Percentiles rank a stretch among this genome's conserved stretches.
phyloP scores from a whole-genome alignment of 2,888 invertebrate species.

The Lacanobia wlatinum region DNA sequence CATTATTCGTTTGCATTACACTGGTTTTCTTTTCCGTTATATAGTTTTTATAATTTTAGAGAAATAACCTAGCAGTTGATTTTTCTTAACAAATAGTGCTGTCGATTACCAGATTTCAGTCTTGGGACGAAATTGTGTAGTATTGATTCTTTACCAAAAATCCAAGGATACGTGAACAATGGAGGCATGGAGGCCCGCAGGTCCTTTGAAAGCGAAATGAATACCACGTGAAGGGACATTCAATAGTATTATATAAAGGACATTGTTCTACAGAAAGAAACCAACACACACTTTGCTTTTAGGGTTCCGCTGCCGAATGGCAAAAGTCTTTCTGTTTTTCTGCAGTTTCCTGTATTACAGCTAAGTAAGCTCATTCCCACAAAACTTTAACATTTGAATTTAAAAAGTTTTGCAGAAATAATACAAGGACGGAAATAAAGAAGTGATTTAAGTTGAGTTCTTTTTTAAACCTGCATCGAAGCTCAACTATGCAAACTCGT shows the following conservation, averaged over 20 bases:
- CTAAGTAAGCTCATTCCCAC: conserved; percentile 14
- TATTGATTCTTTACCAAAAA: conserved; percentile 64
- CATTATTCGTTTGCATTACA: not conserved
- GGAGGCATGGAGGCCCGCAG: conserved; percentile 41
- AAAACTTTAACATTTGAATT: conserved; percentile 31
- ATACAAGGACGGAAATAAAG: not conserved
- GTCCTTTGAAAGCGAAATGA: conserved; percentile 69
- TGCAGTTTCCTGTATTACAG: conserved; percentile 27
- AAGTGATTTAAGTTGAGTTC: not conserved
- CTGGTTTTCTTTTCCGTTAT: too few species aligned
- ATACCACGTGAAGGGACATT: conserved; percentile 58
- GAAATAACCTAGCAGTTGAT: not conserved
- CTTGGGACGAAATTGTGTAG: conserved; percentile 14
- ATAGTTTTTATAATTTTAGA: too few species aligned
- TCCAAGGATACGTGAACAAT: conserved; percentile 73
- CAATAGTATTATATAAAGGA: conserved; percentile 69
- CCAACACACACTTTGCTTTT: conserved; percentile 59
- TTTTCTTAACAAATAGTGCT: not conserved
- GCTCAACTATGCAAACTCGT: not conserved
- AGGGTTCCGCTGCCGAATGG: conserved; percentile 26
- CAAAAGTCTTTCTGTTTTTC: conserved; percentile 18
- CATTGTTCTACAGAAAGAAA: conserved; percentile 72
- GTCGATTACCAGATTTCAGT: conserved; percentile 13
- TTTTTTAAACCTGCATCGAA: conserved; percentile 5
- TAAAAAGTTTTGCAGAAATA: conserved; percentile 22